These are phyloP conservation scores for Carduelis carduelis DNA, from an alignment of 2,797 vertebrate genomes.

Conservation along the genomic window DNA sequence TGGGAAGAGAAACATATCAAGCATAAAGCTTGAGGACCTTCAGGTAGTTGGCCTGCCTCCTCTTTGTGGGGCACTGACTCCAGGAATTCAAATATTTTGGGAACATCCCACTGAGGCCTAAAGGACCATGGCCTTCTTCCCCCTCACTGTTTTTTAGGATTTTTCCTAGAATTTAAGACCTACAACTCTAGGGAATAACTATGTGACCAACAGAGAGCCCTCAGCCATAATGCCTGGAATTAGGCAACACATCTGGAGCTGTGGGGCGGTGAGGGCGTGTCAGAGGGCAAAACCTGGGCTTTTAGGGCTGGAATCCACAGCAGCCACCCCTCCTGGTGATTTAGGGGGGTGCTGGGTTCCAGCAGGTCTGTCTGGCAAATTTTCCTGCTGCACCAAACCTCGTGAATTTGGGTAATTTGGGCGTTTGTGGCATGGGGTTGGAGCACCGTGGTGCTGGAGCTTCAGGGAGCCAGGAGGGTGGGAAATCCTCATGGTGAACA, in stretches of 20 bases:
- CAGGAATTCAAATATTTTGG: neutral
- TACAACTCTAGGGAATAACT: neutral
- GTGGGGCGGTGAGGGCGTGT: fast-evolving
- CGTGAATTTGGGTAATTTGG: neutral
- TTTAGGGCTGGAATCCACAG: neutral
- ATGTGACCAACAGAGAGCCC: neutral
- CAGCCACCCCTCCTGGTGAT: neutral
- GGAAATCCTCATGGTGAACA: neutral
- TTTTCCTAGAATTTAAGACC: neutral
- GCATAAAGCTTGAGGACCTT: neutral
- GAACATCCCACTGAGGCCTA: neutral
- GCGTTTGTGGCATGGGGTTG: neutral
- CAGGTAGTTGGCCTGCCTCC: neutral
- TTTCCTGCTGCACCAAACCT: neutral
- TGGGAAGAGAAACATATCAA: neutral
- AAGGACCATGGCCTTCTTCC: fast-evolving
- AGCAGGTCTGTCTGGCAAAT: no score
- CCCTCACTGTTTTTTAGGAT: fast-evolving
- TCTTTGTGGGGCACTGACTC: neutral
- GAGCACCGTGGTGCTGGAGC: neutral
- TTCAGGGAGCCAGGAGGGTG: neutral
- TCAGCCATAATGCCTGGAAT: neutral
- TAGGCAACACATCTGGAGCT: neutral
- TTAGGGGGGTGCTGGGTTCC: neutral
- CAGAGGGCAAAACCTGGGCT: neutral